Evolutionary conservation across 2,888 invertebrate genomes (phyloP), one percentile per base, ranked within the genome.

Genomic region (Xanthorhoe spadicearia): DNA sequence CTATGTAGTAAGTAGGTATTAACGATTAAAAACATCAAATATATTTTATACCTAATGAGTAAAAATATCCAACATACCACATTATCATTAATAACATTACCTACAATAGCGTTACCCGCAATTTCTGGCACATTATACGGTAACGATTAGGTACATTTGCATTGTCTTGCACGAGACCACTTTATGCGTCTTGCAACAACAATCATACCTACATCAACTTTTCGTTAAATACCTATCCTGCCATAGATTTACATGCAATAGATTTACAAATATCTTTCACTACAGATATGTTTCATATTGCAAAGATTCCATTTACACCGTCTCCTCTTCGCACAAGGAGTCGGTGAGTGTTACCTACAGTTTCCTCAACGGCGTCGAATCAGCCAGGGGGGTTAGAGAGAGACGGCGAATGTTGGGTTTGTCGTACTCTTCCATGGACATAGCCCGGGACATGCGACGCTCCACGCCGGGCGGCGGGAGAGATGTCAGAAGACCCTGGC

Each of bases 391-490:
- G 0, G 92, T 95, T 75, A 96, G 94, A 68, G 96, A 96, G 69
- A 96, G 94, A 52, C 96, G 94, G 69, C 96, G 92, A 75, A 96
- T 96, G 87, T 97, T 96, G 48, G 96, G 96, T 80, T 95, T 95
- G 91, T 96, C 96, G 85, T 96, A 96, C 82, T 97, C 96, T 81
- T 97, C 96, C 96, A 97, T 97, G 68, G 96, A 96, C 94, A 97
- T 95, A 65, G 94, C 95, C 32, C 95, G 94, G 2, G 94, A 94
- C 87, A 95, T 93, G 79, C 95, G 95, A 59, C 97, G 94, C 82
- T 96, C 96, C 57, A 97, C 95, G 15, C 97, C 96, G 0, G 97
- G 97, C 87, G 97, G 95, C 0, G 96, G 95, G 50, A 97, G 95
- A 0, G 97, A 97, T 51, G 97, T 97, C 80, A 97, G 94, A 71